Evolutionary conservation across 1,140 invertebrate species (phyloP).

Genomic region (Hyles euphorbiae): DNA sequence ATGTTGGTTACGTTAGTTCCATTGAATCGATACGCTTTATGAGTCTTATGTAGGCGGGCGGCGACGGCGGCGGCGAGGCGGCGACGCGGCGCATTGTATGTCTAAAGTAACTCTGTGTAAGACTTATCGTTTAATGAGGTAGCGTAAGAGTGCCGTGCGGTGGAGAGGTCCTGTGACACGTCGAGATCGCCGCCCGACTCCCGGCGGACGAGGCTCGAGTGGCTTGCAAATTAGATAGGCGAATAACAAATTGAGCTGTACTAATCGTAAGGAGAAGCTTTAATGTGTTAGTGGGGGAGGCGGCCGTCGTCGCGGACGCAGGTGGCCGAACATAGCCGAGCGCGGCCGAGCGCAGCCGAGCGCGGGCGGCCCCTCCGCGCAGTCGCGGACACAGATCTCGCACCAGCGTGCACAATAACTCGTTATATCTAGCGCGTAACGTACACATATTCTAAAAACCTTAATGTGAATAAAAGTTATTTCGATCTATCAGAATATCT

Average conservation of each 20-base stretch:
- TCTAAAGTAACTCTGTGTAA: slow-evolving; percentile 41
- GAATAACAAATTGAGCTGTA: slow-evolving; percentile 69
- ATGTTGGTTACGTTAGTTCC: slow-evolving; percentile 37
- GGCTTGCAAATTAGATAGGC: slow-evolving; percentile 68
- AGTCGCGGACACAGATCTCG: slow-evolving; percentile 38
- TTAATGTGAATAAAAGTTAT: slow-evolving; percentile 72
- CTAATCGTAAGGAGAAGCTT: slow-evolving; percentile 60
- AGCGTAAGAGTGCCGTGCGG: slow-evolving; percentile 41
- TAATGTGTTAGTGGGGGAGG: slow-evolving; percentile 45
- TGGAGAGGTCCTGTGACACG: slow-evolving; percentile 42
- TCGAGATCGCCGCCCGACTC: slow-evolving; percentile 39
- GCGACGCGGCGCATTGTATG: slow-evolving; percentile 39
- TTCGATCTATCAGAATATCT: slow-evolving; percentile 70
- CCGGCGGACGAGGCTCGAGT: slow-evolving; percentile 44
- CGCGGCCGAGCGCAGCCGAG: slow-evolving; percentile 7
- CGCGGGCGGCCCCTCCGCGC: slow-evolving; percentile 24
- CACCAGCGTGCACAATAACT: slow-evolving; percentile 59
- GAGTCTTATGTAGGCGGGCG: slow-evolving; percentile 39
- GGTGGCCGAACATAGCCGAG: slow-evolving; percentile 3
- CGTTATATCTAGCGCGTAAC: slow-evolving; percentile 60
- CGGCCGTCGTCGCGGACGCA: slow-evolving; percentile 1
- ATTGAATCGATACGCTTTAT: slow-evolving; percentile 64
- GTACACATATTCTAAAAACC: slow-evolving; percentile 71
- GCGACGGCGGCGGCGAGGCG: slow-evolving; percentile 20
- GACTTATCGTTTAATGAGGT: slow-evolving; percentile 41